Evolutionary conservation across 2,113 vertebrate species (phyloP), one percentile per base, ranked within the genome.

Genomic region (Podarcis cretensis): DNA sequence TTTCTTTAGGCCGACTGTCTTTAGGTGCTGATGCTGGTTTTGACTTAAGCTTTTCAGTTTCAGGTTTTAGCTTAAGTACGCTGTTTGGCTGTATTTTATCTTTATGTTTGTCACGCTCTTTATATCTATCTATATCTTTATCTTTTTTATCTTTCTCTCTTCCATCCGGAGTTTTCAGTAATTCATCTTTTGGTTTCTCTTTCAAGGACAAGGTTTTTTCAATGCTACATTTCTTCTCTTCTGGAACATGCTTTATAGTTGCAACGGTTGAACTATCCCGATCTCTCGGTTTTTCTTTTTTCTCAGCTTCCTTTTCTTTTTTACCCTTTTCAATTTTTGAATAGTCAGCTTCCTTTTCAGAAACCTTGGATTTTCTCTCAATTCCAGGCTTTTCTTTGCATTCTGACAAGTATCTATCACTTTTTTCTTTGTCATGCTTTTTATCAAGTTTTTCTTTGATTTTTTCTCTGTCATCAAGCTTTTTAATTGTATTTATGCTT

Each of bases 101-200:
- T 93, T 97, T 98, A 92, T 98, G 97, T 71, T 98, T 98, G 83
- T 98, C 98, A 91, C 98, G 95, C 91, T 99, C 98, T 94, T 98
- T 98, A 89, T 99, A 98, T 90, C 98, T 93, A 57, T 99, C 99
- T 13, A 96, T 97, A 90, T 99, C 98, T 94, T 97, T 98, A 90
- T 99, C 98, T 92, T 98, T 98, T 89, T 98, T 97, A 92, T 99
- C 98, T 93, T 98, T 99, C 91, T 99, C 97, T 95, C 96, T 97
- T 71, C 96, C 96, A 85, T 98, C 99, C 30, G 97, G 96, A 73
- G 96, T 98, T 96, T 97, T 98, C 87, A 96, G 93, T 16, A 96
- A 95, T 25, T 99, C 99, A 86, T 99, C 99, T 95, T 98, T 99
- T n/a, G 97, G 81, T 95, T 98, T 98, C 88, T 98, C 97, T 94